These are phyloP conservation scores for Actinia equina DNA, from an alignment of 64 coral and sea anemone species.

Conservation along the genomic window DNA sequence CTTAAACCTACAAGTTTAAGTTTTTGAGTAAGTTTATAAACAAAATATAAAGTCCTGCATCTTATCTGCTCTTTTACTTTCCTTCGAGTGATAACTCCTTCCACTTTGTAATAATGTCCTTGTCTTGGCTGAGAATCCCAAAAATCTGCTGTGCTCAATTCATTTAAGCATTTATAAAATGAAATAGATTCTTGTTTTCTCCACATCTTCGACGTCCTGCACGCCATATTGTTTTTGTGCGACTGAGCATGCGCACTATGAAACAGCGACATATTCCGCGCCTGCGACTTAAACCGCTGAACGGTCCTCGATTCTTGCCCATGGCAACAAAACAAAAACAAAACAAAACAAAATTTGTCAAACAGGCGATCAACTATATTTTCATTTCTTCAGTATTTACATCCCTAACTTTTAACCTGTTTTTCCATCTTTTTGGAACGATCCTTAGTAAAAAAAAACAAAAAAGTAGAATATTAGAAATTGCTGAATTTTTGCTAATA, in stretches of 20 bases:
- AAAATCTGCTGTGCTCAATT: slow-evolving; percentile 6
- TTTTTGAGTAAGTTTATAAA: not conserved
- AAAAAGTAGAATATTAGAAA: too few relatives aligned
- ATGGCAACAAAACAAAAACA: too few relatives aligned
- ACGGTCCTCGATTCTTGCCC: not conserved
- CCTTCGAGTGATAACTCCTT: slow-evolving; percentile 5
- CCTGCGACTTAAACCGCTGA: slow-evolving; percentile 14
- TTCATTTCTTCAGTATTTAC: too few relatives aligned
- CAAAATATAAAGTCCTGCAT: not conserved
- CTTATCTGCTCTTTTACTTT: not conserved
- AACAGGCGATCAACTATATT: too few relatives aligned
- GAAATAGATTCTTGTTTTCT: not conserved
- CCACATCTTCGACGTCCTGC: too few relatives aligned
- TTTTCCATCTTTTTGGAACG: too few relatives aligned
- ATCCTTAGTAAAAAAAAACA: too few relatives aligned
- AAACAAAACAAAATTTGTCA: too few relatives aligned
- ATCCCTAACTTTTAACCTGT: too few relatives aligned
- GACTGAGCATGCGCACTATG: slow-evolving; percentile 17
- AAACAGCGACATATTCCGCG: not conserved
- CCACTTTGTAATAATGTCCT: not conserved
- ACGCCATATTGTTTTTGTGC: slow-evolving; percentile 8
- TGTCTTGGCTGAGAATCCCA: not conserved
- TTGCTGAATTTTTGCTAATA: too few relatives aligned
- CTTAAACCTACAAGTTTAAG: not conserved
- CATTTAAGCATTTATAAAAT: slow-evolving; percentile 19